Evolutionary conservation across 2,797 vertebrate genomes (phyloP), one percentile per base, ranked within the genome.

Genomic region (Sebastes hubbsi): DNA sequence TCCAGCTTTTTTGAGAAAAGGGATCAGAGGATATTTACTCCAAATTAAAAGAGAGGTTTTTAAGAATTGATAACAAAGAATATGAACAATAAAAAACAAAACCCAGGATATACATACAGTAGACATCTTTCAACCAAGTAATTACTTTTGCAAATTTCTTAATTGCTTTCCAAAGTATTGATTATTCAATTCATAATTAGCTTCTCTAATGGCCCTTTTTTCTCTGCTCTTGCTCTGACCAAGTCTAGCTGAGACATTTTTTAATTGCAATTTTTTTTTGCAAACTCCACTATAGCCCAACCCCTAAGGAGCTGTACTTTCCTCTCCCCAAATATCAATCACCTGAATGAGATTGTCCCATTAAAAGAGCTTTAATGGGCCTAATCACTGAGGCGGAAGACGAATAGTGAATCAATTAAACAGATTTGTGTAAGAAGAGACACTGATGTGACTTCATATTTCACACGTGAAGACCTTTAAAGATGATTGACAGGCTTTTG

Each of bases 351-450:
- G 92, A 93, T 91, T 94, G 95, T 93, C 79, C 92, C 87, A 93
- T 95, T 94, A 94, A 92, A 94, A 82, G 72, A 77, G 82, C 83
- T 90, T 94, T 94, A 94, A 94, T 95, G 88, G 87, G 87, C 79
- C 90, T 94, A 95, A 94, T 94, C 92, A 92, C 87, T 91, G 91
- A 94, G 91, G 95, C 89, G 72, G 90, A 84, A 91, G 89, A 91
- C 69, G 85, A 91, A 87, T 78, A 84, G 88, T 74, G 83, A 93
- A 92, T 95, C 95, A 93, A 93, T 94, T 95, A 92, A 91, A 90
- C 82, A 89, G 83, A 92, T 93, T 92, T 89, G 88, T 91, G 90
- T 91, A 84, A 91, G 80, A 91, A 64, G 88, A 92, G 80, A 87
- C 88, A 72, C 72, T 82, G 64, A 82, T 83, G 80, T 81, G 74